phyloP scores from a whole-genome alignment of 2,113 vertebrate species.

The Ceyx melanurus region DNA sequence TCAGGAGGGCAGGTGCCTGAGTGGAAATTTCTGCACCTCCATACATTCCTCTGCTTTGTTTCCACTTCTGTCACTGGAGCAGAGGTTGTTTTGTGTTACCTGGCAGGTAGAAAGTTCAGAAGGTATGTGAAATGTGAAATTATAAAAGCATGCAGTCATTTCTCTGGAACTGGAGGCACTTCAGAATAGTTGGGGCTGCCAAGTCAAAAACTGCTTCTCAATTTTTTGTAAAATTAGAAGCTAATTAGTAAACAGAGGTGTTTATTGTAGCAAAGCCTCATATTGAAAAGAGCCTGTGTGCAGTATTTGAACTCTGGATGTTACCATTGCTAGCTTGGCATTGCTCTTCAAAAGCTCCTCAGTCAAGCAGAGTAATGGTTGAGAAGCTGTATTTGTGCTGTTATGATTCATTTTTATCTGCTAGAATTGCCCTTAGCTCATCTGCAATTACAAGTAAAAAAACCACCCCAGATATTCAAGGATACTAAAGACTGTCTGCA shows the following conservation, averaged over 20 bases:
- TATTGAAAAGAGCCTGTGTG: neutral
- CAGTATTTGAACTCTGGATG: neutral
- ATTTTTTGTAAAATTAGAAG: neutral
- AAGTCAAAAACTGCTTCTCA: neutral
- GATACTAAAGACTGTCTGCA: neutral
- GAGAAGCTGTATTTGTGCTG: neutral
- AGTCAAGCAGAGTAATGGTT: neutral
- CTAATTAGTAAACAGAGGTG: constrained; percentile 12
- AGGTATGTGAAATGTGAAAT: neutral
- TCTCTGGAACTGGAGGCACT: neutral
- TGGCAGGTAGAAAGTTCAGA: neutral
- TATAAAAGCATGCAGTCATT: neutral
- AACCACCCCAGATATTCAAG: neutral
- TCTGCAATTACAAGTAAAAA: neutral
- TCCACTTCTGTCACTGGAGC: neutral
- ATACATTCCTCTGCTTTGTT: neutral
- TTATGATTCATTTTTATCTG: constrained; percentile 4
- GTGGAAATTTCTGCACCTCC: neutral
- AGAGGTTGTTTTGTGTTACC: neutral
- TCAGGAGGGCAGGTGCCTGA: neutral
- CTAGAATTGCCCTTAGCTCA: constrained; percentile 24
- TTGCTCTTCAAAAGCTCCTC: constrained; percentile 13
- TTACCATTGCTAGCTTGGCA: neutral
- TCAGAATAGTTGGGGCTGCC: neutral
- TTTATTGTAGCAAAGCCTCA: neutral